Conservation (phyloP, 2,797 vertebrate species). For the Gymnocypris eckloni region DNA sequence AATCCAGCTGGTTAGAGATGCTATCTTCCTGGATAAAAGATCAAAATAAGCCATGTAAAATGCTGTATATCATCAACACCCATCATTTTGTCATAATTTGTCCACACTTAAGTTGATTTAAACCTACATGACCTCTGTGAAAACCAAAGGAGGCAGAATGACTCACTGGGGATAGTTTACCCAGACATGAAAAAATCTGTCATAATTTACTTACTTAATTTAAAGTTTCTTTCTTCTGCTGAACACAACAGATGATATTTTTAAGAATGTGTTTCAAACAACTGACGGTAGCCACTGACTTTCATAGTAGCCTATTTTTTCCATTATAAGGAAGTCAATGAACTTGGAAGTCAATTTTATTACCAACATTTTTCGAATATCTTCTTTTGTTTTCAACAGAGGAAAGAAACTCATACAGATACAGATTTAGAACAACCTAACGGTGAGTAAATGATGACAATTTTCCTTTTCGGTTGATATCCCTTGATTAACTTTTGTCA, state of each 20-base stretch:
- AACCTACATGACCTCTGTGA: background rate
- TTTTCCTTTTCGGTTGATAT: background rate
- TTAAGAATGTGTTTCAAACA: no score
- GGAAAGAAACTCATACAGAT: background rate
- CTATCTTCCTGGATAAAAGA: slow-evolving; percentile 67
- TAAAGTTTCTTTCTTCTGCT: background rate
- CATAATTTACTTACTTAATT: background rate
- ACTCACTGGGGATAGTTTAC: background rate
- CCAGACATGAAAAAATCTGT: background rate
- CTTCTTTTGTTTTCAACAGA: background rate
- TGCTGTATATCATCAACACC: background rate
- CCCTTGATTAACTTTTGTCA: background rate
- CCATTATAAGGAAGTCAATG: background rate
- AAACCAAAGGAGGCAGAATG: no score
- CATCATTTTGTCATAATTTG: background rate
- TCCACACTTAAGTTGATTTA: background rate
- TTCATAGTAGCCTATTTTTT: no score
- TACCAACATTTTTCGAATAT: background rate
- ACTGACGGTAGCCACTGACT: no score
- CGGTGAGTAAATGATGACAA: background rate
- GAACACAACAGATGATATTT: background rate
- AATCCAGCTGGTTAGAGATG: slow-evolving; percentile 77
- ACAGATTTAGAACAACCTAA: background rate
- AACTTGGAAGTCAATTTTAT: background rate
- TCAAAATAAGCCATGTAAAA: background rate